These are phyloP conservation scores for Clivina fossor DNA, from an alignment of 2,888 invertebrate species.

Conservation along the genomic window DNA sequence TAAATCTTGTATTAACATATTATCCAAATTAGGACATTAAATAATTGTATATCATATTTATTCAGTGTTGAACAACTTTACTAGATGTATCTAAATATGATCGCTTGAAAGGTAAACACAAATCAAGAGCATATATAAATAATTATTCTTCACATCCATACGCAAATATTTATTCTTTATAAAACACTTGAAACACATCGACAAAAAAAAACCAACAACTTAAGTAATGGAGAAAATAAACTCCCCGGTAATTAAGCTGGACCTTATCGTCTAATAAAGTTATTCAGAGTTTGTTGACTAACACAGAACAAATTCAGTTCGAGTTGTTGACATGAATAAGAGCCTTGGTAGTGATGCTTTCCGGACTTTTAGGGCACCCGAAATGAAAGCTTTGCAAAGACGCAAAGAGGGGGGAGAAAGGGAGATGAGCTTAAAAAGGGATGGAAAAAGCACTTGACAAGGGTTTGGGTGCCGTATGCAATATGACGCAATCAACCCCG, in stretches of 20 bases:
- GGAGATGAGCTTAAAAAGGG: background rate
- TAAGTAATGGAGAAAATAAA: constrained; percentile 22
- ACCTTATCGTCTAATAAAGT: constrained; percentile 30
- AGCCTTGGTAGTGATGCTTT: background rate
- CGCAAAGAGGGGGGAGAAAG: background rate
- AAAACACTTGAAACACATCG: background rate
- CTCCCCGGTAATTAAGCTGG: constrained; percentile 26
- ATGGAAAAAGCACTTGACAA: too few relatives aligned
- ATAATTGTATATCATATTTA: too few relatives aligned
- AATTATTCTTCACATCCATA: too few relatives aligned
- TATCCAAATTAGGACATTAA: too few relatives aligned
- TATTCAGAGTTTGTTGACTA: constrained; percentile 27
- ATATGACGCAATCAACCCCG: constrained; percentile 21
- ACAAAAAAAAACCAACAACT: constrained; percentile 12
- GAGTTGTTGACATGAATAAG: constrained; percentile 15
- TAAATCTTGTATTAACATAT: too few relatives aligned
- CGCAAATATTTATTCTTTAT: background rate
- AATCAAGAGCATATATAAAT: background rate
- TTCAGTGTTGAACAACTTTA: too few relatives aligned
- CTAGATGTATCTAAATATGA: too few relatives aligned
- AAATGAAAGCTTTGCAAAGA: background rate
- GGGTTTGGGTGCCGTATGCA: constrained; percentile 16
- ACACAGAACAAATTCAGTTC: constrained; percentile 17
- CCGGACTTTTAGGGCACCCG: background rate
- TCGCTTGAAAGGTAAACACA: background rate